Conservation (phyloP, 2,888 invertebrate species). For the Itoplectis maculator region DNA sequence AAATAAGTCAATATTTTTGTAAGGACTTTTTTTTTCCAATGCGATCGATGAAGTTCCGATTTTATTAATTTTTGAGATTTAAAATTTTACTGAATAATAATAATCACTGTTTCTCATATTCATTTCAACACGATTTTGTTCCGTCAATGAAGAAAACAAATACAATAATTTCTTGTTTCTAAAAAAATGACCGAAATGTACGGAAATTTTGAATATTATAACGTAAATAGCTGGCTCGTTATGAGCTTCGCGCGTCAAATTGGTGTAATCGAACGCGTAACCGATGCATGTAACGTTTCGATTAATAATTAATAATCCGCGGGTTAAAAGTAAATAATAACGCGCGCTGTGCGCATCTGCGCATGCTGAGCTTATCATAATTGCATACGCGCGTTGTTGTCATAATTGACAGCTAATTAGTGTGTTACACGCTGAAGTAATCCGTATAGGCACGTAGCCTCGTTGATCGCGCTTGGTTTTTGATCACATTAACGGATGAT, state of each 20-base stretch:
- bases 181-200: not conserved
- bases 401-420: constrained; percentile 17
- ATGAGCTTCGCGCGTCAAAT: not conserved
- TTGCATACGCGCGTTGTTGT: not conserved
- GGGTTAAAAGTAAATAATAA: not conserved
- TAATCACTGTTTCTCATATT: too few species aligned
- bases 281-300: not conserved
- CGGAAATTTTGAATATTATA: not conserved
- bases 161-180: not conserved
- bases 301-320: not conserved
- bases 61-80: not conserved
- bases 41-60: not conserved
- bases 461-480: not conserved
- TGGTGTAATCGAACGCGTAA: not conserved
- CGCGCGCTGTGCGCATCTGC: not conserved
- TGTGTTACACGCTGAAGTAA: not conserved
- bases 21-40: not conserved
- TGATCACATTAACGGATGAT: constrained; percentile 23
- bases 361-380: not conserved
- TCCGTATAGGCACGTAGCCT: not conserved
- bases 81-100: too few species aligned
- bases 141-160: too few species aligned
- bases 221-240: not conserved
- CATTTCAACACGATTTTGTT: too few species aligned
- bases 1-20: not conserved